A percentile compares a stretch with the other conserved stretches of the same genome.
Conservation (phyloP, 2,113 vertebrate species). For the Rattus rattus region DNA sequence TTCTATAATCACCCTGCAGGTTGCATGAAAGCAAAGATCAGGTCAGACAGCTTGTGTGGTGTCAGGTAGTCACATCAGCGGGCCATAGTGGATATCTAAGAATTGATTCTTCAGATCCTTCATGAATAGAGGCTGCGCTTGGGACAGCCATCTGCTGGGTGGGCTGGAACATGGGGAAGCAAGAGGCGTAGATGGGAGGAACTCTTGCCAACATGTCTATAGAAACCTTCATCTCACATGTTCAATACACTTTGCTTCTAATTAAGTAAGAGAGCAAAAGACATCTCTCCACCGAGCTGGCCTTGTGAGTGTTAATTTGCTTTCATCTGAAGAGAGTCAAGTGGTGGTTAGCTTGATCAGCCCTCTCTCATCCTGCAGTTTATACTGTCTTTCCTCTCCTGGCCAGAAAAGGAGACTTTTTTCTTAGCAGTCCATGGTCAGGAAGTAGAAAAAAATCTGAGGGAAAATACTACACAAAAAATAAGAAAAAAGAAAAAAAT, state of each 20-base stretch:
- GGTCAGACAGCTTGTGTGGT: neutral
- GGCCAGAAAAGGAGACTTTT: neutral
- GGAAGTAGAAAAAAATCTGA: neutral
- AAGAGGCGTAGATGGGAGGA: no score
- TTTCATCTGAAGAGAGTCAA: neutral
- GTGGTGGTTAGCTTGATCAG: neutral
- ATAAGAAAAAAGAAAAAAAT: neutral
- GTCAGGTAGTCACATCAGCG: accelerated
- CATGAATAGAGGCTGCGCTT: no score
- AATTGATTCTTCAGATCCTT: neutral
- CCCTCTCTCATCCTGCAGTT: neutral
- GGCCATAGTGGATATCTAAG: neutral
- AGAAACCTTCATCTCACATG: neutral
- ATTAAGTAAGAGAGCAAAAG: conserved; percentile 4
- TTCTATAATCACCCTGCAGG: neutral
- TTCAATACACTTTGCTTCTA: neutral
- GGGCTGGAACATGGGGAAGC: neutral
- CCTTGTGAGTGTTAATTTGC: neutral
- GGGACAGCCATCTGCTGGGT: neutral
- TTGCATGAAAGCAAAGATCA: neutral
- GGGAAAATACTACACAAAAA: neutral
- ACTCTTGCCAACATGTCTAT: neutral
- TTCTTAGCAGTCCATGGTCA: neutral
- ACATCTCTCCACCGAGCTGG: neutral
- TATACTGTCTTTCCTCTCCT: neutral